Conservation (phyloP, 2,888 invertebrate genomes). For the Hypena proboscidalis region DNA sequence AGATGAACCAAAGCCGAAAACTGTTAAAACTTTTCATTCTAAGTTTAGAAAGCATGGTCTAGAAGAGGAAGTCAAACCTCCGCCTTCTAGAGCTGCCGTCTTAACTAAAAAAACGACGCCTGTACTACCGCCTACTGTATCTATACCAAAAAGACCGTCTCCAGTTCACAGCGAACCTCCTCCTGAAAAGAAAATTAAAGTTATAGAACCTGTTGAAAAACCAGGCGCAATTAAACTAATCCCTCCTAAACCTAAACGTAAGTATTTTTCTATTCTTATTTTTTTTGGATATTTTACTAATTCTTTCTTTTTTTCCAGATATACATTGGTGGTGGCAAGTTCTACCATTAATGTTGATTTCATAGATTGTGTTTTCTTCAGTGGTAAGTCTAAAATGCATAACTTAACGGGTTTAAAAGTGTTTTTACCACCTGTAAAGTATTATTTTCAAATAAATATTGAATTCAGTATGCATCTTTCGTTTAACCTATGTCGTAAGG, state of each 20-base stretch:
- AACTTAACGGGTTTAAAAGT: constrained; percentile 73
- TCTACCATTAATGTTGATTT: constrained; percentile 45
- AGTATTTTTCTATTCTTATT: constrained; percentile 82
- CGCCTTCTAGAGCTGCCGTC: constrained; percentile 89
- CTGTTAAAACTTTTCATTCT: constrained; percentile 96
- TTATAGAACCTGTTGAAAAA: constrained; percentile 87
- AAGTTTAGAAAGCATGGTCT: constrained; percentile 96
- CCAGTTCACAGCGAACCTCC: constrained; percentile 82
- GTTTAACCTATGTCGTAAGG: constrained; percentile 69
- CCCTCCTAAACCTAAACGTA: constrained; percentile 95
- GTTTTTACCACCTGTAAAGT: constrained; percentile 69
- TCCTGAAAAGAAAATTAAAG: constrained; percentile 92
- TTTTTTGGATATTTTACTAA: constrained; percentile 56
- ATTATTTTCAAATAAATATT: constrained; percentile 80
- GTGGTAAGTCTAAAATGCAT: constrained; percentile 84
- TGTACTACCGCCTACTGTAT: constrained; percentile 73
- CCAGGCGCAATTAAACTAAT: constrained; percentile 94
- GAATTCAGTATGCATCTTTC: constrained; percentile 69
- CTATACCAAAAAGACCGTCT: constrained; percentile 79
- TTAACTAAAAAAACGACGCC: constrained; percentile 84
- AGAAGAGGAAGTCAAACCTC: constrained; percentile 94
- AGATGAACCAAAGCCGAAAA: constrained; percentile 91
- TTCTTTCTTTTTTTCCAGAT: constrained; percentile 78
- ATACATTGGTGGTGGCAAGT: constrained; percentile 42
- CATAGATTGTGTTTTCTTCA: constrained; percentile 60